Percentiles rank a stretch among this genome's conserved stretches.
These are phyloP conservation scores for Bujurquina vittata DNA, from an alignment of 2,113 vertebrate species.

Conservation along the genomic window DNA sequence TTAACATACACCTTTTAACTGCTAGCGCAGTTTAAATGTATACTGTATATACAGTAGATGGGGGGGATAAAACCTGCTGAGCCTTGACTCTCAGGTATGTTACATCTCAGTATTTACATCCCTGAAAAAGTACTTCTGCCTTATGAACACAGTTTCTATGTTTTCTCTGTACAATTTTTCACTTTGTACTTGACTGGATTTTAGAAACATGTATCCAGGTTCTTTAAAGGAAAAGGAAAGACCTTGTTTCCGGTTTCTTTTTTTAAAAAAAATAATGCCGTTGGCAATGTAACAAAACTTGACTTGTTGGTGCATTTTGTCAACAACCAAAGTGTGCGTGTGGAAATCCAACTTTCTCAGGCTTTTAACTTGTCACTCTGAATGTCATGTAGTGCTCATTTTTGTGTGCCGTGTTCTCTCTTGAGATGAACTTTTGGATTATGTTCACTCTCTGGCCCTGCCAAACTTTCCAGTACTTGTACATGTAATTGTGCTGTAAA, in stretches of 20 bases:
- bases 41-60: slow-evolving; percentile 37
- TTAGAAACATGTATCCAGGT: slow-evolving; percentile 44
- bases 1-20: not conserved
- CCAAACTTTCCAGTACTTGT: slow-evolving; percentile 21
- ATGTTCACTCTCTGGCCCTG: slow-evolving; percentile 9
- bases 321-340: slow-evolving; percentile 74
- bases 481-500: slow-evolving; percentile 44
- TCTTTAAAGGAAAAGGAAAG: slow-evolving; percentile 14
- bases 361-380: slow-evolving; percentile 57
- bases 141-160: slow-evolving; percentile 65
- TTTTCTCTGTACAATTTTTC: slow-evolving; percentile 58
- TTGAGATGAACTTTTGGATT: slow-evolving; percentile 1
- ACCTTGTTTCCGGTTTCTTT: not conserved
- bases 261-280: not conserved
- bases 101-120: slow-evolving; percentile 14
- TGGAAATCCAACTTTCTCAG: slow-evolving; percentile 71
- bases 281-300: slow-evolving; percentile 49
- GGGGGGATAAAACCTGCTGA: not conserved
- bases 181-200: slow-evolving; percentile 63
- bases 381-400: slow-evolving; percentile 63
- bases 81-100: slow-evolving; percentile 14
- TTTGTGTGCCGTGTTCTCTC: slow-evolving; percentile 26
- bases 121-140: slow-evolving; percentile 72
- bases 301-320: slow-evolving; percentile 60
- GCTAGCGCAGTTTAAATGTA: not conserved